phyloP scores from a whole-genome alignment of 2,797 vertebrate genomes.

The Micrastur ruficollis region DNA sequence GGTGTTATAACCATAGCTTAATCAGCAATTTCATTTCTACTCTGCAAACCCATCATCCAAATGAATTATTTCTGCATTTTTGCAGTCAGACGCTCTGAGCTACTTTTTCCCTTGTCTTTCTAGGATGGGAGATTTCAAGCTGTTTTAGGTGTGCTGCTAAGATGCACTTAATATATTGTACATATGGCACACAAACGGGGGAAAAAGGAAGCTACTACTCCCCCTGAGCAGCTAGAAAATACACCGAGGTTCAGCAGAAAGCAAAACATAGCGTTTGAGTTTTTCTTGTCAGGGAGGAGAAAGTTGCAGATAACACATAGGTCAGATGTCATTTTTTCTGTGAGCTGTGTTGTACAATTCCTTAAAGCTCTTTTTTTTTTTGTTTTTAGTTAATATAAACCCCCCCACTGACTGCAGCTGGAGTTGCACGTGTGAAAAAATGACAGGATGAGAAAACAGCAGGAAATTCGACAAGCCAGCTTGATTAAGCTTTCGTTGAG shows the following conservation, averaged over 20 bases:
- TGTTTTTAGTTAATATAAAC: not conserved
- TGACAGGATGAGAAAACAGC: not conserved
- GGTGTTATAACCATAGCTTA: not conserved
- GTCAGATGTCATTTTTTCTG: not conserved
- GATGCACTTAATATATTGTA: not conserved
- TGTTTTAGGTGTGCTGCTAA: not conserved
- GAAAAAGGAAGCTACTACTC: not conserved
- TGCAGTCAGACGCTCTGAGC: not conserved
- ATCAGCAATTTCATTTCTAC: not conserved
- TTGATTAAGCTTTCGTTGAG: not conserved
- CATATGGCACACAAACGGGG: not conserved
- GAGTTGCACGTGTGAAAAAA: not conserved
- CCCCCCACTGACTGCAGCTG: not conserved
- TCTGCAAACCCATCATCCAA: not conserved
- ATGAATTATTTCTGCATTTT: not conserved
- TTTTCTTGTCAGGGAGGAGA: not conserved
- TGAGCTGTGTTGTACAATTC: not conserved
- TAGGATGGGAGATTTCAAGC: not conserved
- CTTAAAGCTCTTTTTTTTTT: not conserved
- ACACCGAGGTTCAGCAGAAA: not conserved
- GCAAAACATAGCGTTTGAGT: not conserved
- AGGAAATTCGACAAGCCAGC: slow-evolving; percentile 18
- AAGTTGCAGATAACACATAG: not conserved
- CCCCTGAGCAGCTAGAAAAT: not conserved
- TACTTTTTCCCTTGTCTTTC: not conserved